Evolutionary conservation across 2,797 vertebrate species (phyloP).

Genomic region (Myotis daubentonii): DNA sequence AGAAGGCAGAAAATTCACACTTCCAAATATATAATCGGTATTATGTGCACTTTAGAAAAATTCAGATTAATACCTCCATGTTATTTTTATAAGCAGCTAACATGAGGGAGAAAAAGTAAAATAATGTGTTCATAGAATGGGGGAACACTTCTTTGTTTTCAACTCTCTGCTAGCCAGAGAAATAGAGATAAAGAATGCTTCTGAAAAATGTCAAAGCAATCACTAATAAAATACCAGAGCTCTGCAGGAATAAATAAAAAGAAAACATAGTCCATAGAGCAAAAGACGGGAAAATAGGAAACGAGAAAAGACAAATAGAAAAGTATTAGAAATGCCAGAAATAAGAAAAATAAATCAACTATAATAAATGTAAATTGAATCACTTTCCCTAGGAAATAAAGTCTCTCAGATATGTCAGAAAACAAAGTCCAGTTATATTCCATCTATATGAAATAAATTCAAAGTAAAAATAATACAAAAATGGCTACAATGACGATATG

Average conservation of each 20-base stretch:
- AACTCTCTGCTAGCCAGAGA: not conserved
- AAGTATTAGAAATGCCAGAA: constrained; percentile 13
- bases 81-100: not conserved
- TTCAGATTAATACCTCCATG: not conserved
- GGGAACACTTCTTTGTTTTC: not conserved
- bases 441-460: not conserved
- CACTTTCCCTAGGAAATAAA: not conserved
- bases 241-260: not conserved
- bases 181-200: not conserved
- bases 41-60: not conserved
- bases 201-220: not conserved
- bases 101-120: not conserved
- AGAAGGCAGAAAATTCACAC: not conserved
- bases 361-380: not conserved
- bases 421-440: not conserved
- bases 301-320: not conserved
- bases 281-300: not conserved
- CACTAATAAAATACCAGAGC: not conserved
- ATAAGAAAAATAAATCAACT: not conserved
- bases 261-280: not conserved
- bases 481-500: not conserved
- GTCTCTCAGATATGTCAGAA: not conserved
- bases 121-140: not conserved
- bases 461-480: not conserved
- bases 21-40: not conserved